A percentile compares a stretch with the other conserved stretches of the same genome.
Conservation (phyloP, 2,888 invertebrate genomes). For the Entomobrya multifasciata region DNA sequence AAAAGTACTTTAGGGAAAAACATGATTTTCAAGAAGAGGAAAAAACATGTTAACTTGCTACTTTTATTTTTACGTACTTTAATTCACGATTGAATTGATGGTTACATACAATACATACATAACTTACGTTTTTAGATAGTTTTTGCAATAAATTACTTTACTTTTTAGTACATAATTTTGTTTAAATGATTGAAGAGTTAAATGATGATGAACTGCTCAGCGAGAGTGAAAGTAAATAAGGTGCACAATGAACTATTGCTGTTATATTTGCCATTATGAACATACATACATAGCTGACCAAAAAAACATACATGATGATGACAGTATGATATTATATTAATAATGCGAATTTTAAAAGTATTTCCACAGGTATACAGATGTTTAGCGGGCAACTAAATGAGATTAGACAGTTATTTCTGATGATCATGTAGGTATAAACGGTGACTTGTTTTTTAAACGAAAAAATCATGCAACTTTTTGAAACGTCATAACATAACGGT, state of each 20-base stretch:
- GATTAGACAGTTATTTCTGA: conserved; percentile 63
- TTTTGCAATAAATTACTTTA: conserved; percentile 32
- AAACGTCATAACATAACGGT: conserved; percentile 52
- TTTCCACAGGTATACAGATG: conserved; percentile 22
- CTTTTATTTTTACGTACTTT: conserved; percentile 39
- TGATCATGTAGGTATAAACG: background rate
- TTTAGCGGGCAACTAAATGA: conserved; percentile 55
- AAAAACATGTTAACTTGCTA: conserved; percentile 20
- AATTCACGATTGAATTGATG: too few species aligned
- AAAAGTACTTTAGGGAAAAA: conserved; percentile 19
- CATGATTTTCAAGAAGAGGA: background rate
- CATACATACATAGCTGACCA: background rate
- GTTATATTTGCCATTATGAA: conserved; percentile 30
- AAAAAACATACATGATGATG: too few species aligned
- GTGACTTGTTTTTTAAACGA: conserved; percentile 25
- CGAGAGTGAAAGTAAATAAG: background rate
- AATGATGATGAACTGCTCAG: conserved; percentile 24
- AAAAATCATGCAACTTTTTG: background rate
- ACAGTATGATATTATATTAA: background rate
- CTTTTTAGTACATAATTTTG: background rate
- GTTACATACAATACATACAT: conserved; percentile 34
- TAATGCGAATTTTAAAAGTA: conserved; percentile 36
- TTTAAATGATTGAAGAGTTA: background rate
- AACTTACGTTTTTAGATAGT: conserved; percentile 52
- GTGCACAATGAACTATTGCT: conserved; percentile 30